Base-by-base conservation (phyloP, 1,140 invertebrate genomes). In the Nephila pilipes region DNA sequence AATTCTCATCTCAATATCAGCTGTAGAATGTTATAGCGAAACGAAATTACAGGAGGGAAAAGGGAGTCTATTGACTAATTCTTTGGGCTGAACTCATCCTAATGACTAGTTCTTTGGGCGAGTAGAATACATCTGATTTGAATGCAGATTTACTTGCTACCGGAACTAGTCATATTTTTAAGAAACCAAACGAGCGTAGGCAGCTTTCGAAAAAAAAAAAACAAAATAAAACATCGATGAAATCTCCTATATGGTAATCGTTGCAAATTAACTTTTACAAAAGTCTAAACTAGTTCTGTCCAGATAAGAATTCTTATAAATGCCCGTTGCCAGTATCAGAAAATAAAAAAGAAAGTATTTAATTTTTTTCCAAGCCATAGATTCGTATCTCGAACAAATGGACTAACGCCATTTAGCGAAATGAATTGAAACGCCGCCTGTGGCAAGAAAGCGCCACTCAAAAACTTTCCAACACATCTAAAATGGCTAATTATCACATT, bases 401-500 rank as follows among this genome's bases (percentile, higher is more conserved):
- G 12, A 75, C 3, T 29, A 75, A 75, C 25, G 65, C 16, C 16
- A 32, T 20, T 75, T 75, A 36, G 32, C 29, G 4, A 75, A 75
- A 75, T 75, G 29, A 75, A 32, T 75, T 36, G 4, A 32, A 75
- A 32, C 14, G 16, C 12, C 16, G 25, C 65, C 65, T 32, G 25
- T 5, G 2, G 25, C 65, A 75, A 75, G 29, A 18, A 20, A 32
- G 65, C 14, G 65, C 29, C 65, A 75, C 2, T 75, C 29, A 75
- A 75, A 75, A 75, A 32, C 65, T 29, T 75, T 75, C 63, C 63
- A 25, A 65, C 25, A 12, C 63, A 14, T 75, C 18, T 20, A 32
- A 75, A 75, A 75, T 75, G 32, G 65, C 25, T 75, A 75, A 75
- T 75, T 75, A 29, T 75, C 65, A 75, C 29, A 75, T 75, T 75